Evolutionary conservation across 2,888 invertebrate species (phyloP).

Genomic region (Aproaerema taeniolella): DNA sequence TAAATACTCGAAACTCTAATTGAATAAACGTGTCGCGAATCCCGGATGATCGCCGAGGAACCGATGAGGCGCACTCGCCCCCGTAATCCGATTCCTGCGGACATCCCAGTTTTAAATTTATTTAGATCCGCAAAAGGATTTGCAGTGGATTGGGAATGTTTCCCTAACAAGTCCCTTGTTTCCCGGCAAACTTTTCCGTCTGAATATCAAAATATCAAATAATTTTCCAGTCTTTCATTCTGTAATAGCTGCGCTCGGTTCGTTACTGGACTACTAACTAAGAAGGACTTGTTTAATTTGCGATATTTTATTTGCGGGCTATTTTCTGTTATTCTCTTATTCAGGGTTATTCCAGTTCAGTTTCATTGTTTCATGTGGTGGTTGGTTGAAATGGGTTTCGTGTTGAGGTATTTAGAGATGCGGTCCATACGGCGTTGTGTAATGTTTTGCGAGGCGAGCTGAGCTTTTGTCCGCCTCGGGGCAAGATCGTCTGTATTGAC

Average conservation of each 20-base stretch:
- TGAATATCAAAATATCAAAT: conserved; percentile 28
- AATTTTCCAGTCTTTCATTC: neutral
- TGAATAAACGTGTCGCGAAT: conserved; percentile 59
- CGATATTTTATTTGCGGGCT: neutral
- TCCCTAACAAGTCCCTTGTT: conserved; percentile 36
- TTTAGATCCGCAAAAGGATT: conserved; percentile 40
- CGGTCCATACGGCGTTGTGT: no score
- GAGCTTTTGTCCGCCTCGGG: no score
- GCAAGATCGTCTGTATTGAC: no score
- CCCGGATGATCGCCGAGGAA: conserved; percentile 42
- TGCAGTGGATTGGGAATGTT: conserved; percentile 21
- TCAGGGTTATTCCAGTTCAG: no score
- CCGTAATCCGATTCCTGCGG: conserved; percentile 29
- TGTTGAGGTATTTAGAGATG: no score
- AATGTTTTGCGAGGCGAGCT: no score
- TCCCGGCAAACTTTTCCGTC: conserved; percentile 24
- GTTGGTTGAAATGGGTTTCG: no score
- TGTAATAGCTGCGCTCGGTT: neutral
- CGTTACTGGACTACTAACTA: neutral
- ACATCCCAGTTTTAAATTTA: conserved; percentile 37
- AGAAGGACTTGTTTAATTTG: conserved; percentile 23
- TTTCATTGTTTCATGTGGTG: no score
- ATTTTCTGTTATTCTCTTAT: no score
- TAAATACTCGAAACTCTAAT: conserved; percentile 57
- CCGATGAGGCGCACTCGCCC: conserved; percentile 31